Base-by-base conservation (phyloP, 2,888 invertebrate species). In the Criorhina ranunculi region DNA sequence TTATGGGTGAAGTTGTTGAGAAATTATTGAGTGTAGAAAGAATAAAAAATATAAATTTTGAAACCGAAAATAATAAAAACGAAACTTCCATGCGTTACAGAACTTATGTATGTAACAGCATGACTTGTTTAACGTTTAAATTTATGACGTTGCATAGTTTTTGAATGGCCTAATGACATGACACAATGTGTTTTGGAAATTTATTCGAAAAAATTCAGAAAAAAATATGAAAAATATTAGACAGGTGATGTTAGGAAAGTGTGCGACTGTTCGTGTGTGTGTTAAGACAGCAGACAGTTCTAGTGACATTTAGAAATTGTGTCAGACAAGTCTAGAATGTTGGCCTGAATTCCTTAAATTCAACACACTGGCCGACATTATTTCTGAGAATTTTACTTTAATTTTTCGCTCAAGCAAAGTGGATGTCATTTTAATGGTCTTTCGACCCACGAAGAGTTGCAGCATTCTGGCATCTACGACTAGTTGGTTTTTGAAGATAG, bases 1-100 rank as follows among this genome's bases (percentile, higher is more conserved):
- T 69, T 46, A 57, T 46, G 46, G 69, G 33, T 24, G 62, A 51
- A 80, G 44, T 73, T 44, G 67, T 80, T 73, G 60, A 29, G 72
- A 73, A 59, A 80, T 17, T 15, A 33, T 46, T 31, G 12, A 37
- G 62, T 60, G 67, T 69, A 53, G 53, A 55, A 60, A 76, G 29
- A 2, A 2, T n/a, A 37, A 44, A 44, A 6, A 44, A 44, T 11
- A 24, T 24, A 24, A 66, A 29, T 51, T 31, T 42, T 19, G 29
- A 9, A 42, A 60, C 12, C 9, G 31, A 12, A 42, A 40, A 53
- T 44, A 42, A 2, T 15, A 46, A n/a, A 40, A 17, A 46, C 2
- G 2, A 42, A 7, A 9, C 33, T 35, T 55, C 57, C 35, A 33
- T 44, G 33, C 33, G 6, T 46, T 31, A 33, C n/a, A n/a, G n/a